A percentile compares a stretch with the other conserved stretches of the same genome.
These are phyloP conservation scores for Psammodynastes pulverulentus DNA, from an alignment of 2,113 vertebrate species.

Conservation along the genomic window DNA sequence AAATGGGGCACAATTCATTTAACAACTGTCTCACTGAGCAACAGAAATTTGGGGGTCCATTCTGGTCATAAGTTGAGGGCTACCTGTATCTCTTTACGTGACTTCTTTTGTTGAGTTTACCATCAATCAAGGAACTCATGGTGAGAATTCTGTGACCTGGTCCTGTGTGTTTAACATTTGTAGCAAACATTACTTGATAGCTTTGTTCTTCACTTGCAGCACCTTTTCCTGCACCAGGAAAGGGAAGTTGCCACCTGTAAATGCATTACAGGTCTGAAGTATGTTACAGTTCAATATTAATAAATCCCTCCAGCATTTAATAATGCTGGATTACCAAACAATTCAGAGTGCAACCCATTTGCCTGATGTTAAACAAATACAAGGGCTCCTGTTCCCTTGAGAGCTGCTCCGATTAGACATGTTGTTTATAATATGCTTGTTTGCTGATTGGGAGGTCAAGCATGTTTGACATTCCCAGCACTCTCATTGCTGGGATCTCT, in stretches of 20 bases:
- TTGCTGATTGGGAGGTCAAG: conserved; percentile 69
- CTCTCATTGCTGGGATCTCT: conserved; percentile 43
- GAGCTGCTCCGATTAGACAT: conserved; percentile 56
- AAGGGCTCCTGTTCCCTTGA: conserved; percentile 38
- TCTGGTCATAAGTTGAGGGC: background rate
- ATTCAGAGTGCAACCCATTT: conserved; percentile 25
- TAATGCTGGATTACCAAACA: conserved; percentile 35
- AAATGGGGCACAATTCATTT: background rate
- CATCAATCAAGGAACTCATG: background rate
- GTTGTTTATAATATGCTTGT: conserved; percentile 65
- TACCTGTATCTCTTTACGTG: background rate
- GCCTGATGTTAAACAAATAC: conserved; percentile 58
- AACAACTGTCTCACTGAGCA: background rate
- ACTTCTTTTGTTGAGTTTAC: background rate
- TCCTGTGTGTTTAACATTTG: background rate
- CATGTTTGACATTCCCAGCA: conserved; percentile 64
- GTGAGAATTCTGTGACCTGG: background rate
- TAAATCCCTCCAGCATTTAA: conserved; percentile 7
- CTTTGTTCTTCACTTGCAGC: background rate
- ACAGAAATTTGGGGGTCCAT: background rate
- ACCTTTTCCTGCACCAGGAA: background rate
- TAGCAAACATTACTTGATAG: background rate
- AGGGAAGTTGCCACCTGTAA: background rate
- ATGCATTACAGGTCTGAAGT: background rate
- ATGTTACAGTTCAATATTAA: conserved; percentile 15